Conservation (phyloP, 2,888 invertebrate genomes). For the Tromatobia lineatoria region DNA sequence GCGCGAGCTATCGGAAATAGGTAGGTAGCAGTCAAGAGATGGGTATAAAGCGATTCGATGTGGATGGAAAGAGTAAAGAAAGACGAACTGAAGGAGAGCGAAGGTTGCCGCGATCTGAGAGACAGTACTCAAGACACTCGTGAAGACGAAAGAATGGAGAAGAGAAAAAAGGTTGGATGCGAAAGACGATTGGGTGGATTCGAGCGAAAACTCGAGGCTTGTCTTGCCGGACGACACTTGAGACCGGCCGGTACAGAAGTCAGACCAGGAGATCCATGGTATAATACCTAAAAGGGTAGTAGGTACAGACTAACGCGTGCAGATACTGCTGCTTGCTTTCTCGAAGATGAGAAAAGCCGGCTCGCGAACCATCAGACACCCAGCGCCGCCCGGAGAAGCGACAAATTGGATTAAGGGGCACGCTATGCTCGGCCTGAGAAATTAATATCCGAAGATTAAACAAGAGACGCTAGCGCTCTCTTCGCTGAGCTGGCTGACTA, state of each 20-base stretch:
- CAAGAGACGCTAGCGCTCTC: slow-evolving; percentile 70
- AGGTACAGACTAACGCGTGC: neutral
- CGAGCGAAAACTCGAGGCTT: slow-evolving; percentile 48
- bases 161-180: slow-evolving; percentile 69
- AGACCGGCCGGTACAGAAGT: slow-evolving; percentile 37
- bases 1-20: slow-evolving; percentile 54
- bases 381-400: slow-evolving; percentile 8
- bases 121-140: slow-evolving; percentile 61
- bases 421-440: slow-evolving; percentile 73
- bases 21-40: slow-evolving; percentile 60
- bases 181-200: slow-evolving; percentile 57
- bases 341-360: slow-evolving; percentile 21
- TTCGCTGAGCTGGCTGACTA: slow-evolving; percentile 19
- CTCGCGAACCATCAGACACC: slow-evolving; percentile 19
- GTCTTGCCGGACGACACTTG: slow-evolving; percentile 51
- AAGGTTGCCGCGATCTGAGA: slow-evolving; percentile 54
- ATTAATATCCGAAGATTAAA: slow-evolving; percentile 82
- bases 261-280: neutral
- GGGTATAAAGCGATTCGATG: slow-evolving; percentile 70
- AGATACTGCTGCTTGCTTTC: slow-evolving; percentile 9
- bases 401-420: slow-evolving; percentile 78
- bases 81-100: slow-evolving; percentile 56
- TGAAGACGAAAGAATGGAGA: slow-evolving; percentile 30
- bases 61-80: slow-evolving; percentile 44
- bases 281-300: neutral